Evolutionary conservation across 2,113 vertebrate genomes (phyloP), one percentile per base, ranked within the genome.

Genomic region (Actenoides lindsayi): DNA sequence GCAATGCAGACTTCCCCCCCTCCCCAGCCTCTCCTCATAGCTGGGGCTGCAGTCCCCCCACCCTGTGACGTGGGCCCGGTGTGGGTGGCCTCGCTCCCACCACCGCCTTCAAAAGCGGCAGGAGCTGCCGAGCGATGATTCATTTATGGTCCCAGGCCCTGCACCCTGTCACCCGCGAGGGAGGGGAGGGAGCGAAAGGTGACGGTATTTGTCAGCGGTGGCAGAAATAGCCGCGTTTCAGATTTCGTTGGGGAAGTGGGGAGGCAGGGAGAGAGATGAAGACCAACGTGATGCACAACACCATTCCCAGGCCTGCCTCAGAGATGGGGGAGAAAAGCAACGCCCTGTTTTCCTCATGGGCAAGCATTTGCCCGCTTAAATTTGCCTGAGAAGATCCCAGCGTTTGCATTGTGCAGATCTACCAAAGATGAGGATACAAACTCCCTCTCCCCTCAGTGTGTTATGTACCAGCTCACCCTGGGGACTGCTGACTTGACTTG

Each of bases 201-300:
- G 92, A 65, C 11, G 3, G 37, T 31, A 75, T 89, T 96, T 87
- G 94, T 83, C 84, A 87, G 89, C 19, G 1, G 63, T 7, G 85
- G 85, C 87, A 95, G 84, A 96, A 95, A 95, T 67, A 96, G 82
- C 75, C n/a, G 2, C 28, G 71, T 74, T 86, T 96, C 76, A 27
- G 59, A 39, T 88, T 87, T 91, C 94, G 10, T 5, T 41, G 89
- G 83, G 94, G 88, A 97, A 79, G 69, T 21, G 48, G 76, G 81
- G 24, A 87, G 83, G 60, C 63, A 30, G 50, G 42, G 25, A 56
- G 70, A 51, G 56, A 89, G 30, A 51, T 19, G 5, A 5, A 69
- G 62, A n/a, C 8, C 33, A 3, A 11, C 5, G 56, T 1, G 17
- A 62, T 24, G 20, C 62, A 46, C 62, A 31, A 57, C 57, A 33